A percentile compares a stretch with the other conserved stretches of the same genome.
Conservation (phyloP, 2,113 vertebrate genomes). For the Suncus etruscus region DNA sequence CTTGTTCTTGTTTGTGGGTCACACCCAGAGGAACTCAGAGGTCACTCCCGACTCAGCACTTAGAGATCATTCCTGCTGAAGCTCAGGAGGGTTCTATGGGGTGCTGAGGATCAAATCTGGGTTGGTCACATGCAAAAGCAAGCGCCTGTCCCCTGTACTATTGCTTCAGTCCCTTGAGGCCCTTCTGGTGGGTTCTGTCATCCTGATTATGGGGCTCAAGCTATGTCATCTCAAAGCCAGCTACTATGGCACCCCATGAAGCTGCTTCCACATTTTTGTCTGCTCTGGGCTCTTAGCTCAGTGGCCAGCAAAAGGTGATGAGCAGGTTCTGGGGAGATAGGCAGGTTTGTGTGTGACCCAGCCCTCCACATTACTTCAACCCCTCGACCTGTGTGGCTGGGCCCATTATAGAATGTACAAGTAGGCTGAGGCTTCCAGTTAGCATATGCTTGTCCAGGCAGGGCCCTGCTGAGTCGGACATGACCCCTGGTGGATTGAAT, state of each 20-base stretch:
- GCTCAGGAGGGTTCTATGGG: no score
- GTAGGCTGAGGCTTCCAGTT: neutral
- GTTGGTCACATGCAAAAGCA: no score
- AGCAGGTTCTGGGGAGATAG: neutral
- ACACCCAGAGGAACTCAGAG: no score
- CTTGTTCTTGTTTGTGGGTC: no score
- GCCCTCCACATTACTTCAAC: no score
- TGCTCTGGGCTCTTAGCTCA: neutral
- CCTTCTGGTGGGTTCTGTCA: no score
- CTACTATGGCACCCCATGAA: accelerated
- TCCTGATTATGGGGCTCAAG: no score
- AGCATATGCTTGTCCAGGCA: neutral
- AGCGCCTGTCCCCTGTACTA: no score
- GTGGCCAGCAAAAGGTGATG: neutral
- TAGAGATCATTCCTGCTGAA: no score
- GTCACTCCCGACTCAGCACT: no score
- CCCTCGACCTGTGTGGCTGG: no score
- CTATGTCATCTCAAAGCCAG: neutral
- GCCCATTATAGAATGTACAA: neutral
- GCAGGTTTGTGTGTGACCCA: accelerated
- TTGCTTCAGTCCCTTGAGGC: neutral
- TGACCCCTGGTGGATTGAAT: constrained; percentile 44
- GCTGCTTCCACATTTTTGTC: neutral
- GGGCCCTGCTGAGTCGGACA: constrained; percentile 51
- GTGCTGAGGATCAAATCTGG: no score